Evolutionary conservation across 2,888 invertebrate genomes (phyloP).

Genomic region (Agonopterix heracliana): DNA sequence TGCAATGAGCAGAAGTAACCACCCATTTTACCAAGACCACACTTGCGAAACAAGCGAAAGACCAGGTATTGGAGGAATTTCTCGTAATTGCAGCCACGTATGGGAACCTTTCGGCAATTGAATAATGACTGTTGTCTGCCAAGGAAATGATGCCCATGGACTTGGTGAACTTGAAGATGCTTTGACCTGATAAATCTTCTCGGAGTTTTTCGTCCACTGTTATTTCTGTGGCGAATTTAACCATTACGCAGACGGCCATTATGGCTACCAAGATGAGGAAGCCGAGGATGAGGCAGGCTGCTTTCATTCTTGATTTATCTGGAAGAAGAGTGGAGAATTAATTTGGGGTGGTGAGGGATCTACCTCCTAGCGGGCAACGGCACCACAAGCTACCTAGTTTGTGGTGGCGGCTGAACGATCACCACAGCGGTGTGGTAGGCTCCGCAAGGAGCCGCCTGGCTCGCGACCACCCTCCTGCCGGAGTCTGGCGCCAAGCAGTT

Average conservation of each 20-base stretch:
- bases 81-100: conserved; percentile 54
- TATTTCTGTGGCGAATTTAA: conserved; percentile 61
- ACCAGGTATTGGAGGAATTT: conserved; percentile 40
- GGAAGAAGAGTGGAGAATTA: too few species aligned
- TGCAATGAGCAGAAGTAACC: conserved; percentile 57
- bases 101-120: conserved; percentile 36
- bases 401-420: too few species aligned
- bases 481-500: too few species aligned
- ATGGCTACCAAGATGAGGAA: conserved; percentile 48
- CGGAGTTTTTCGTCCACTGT: conserved; percentile 39
- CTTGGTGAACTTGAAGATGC: conserved; percentile 30
- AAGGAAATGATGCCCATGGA: conserved; percentile 46
- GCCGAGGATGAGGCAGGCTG: conserved; percentile 47
- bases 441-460: too few species aligned
- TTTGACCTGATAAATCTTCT: conserved; percentile 23
- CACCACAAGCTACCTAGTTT: too few species aligned
- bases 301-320: conserved; percentile 35
- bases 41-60: conserved; percentile 56
- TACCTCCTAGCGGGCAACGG: too few species aligned
- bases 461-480: too few species aligned
- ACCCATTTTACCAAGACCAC: conserved; percentile 53
- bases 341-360: conserved; percentile 1
- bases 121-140: conserved; percentile 28
- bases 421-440: too few species aligned
- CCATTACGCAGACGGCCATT: conserved; percentile 61